Base-by-base conservation (phyloP, 2,888 invertebrate species). In the Dilophus febrilis region DNA sequence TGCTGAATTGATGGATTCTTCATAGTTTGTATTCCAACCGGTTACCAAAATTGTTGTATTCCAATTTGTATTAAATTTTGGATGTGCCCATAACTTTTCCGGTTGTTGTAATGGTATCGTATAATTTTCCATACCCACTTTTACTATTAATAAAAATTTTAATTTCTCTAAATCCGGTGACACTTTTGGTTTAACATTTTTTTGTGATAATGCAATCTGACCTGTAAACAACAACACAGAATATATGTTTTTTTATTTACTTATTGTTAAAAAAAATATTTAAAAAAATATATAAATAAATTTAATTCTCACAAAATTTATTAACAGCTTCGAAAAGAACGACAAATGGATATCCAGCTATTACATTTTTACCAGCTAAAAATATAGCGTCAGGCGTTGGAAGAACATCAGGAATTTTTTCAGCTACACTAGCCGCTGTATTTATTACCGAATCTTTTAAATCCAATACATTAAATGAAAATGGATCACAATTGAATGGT, bases 11-110 rank as follows among this genome's bases (percentile, higher is more conserved):
- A 6, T 4, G 2, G 36, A 28, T 17, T 17, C 16, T 10, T 36
- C 27, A 4, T 27, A 17, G 10, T 51, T 55, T 4, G 59, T 59
- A 3, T 51, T 53, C 62, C 62, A 61, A 5, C 61, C 61, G 3
- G 61, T 60, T 16, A 57, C 55, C 38, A 61, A 44, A 13, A 62
- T 52, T 7, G 59, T 55, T 3, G 56, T 54, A 39, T 52, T 51
- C 42, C 58, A 59, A 1, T 29, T 46, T 3, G 42, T 33, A 50
- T 61, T 52, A 26, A 61, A 61, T 26, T 37, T 30, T 1, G 53
- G 51, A 40, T 54, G 55, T 11, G 39, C 37, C 62, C 59, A 60
- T 50, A 62, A 52, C 2, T 49, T 42, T 30, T 54, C 45, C 0
- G 61, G 51, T 1, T 50, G 45, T 1, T 53, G 34, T 0, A 62